These are phyloP conservation scores for Phymanthus crucifer DNA, from an alignment of 92 coral and sea anemone species.

Conservation along the genomic window DNA sequence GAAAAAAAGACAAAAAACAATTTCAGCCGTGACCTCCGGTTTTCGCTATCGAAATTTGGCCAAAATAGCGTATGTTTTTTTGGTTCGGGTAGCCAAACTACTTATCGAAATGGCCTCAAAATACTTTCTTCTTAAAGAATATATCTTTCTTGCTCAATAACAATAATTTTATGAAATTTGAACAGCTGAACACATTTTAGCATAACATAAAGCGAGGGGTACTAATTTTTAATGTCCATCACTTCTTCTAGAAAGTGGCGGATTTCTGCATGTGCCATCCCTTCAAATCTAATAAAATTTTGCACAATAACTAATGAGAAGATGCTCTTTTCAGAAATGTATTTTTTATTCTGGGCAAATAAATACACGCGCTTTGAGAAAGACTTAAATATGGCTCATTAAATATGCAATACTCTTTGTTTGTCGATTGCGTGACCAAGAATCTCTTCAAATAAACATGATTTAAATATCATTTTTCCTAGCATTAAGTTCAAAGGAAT, in stretches of 20 bases:
- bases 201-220: constrained; percentile 8
- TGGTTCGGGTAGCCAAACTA: no score
- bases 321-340: background rate
- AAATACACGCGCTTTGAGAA: background rate
- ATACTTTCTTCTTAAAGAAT: no score
- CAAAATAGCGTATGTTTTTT: background rate
- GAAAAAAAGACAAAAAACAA: no score
- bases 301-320: background rate
- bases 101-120: no score
- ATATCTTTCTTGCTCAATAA: no score
- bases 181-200: constrained; percentile 1
- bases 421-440: background rate
- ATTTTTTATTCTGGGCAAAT: background rate
- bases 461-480: constrained; percentile 5
- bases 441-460: background rate
- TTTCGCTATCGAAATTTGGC: no score
- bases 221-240: background rate
- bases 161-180: no score
- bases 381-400: background rate
- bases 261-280: background rate
- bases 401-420: background rate
- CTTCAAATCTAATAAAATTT: background rate
- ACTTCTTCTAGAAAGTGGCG: background rate
- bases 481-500: background rate
- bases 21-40: no score